A percentile compares a stretch with the other conserved stretches of the same genome.
Evolutionary conservation across 35 echinoderm and acorn worm species (phyloP).

Genomic region (Patiria miniata): DNA sequence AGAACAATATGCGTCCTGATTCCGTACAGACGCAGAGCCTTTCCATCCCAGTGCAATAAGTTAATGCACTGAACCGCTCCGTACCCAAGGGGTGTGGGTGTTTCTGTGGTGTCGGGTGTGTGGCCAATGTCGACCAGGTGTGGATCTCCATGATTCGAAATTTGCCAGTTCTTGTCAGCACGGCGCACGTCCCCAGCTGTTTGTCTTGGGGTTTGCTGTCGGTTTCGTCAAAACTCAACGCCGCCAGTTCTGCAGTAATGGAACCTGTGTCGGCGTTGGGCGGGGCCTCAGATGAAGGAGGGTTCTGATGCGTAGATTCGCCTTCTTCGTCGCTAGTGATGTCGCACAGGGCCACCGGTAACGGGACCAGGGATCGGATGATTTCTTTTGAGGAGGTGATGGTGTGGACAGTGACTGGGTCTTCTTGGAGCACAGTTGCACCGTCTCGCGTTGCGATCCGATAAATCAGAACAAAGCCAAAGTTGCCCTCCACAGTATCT

Average conservation of each 20-base stretch:
- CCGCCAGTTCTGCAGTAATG: background rate
- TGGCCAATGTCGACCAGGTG: conserved; percentile 36
- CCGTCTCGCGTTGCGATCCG: background rate
- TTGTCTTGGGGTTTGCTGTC: conserved; percentile 28
- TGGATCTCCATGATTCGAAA: conserved; percentile 50
- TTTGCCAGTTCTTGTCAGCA: conserved; percentile 37
- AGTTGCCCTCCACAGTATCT: background rate
- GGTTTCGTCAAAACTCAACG: conserved; percentile 33
- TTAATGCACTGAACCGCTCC: conserved; percentile 51
- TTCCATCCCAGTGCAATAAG: conserved; percentile 82
- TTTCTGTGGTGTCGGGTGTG: conserved; percentile 32
- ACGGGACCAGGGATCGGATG: conserved; percentile 31
- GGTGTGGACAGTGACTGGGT: conserved; percentile 48
- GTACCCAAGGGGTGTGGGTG: background rate
- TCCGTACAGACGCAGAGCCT: conserved; percentile 65
- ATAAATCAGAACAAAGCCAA: background rate
- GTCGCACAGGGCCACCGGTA: conserved; percentile 42
- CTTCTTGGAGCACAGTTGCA: conserved; percentile 1
- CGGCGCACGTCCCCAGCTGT: conserved; percentile 46
- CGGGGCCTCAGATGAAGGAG: background rate
- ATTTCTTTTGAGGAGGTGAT: conserved; percentile 41
- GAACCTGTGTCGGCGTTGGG: background rate
- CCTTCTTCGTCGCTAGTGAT: conserved; percentile 54
- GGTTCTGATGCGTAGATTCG: conserved; percentile 6
- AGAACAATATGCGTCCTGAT: conserved; percentile 52